Conservation (phyloP, 2,113 vertebrate genomes). For the Gymnarchus niloticus region DNA sequence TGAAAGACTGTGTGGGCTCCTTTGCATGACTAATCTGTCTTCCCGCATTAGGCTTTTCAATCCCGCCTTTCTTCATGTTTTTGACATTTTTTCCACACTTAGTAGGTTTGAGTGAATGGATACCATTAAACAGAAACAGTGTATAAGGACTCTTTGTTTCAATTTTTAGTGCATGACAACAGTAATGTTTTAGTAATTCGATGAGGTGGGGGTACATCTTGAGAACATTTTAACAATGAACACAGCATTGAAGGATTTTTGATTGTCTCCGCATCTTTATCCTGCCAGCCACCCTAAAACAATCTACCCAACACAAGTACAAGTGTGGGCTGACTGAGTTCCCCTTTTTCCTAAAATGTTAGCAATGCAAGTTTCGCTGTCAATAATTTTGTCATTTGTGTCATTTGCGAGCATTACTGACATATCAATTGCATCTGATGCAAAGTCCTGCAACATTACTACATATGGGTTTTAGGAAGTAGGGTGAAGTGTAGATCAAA, state of each 20-base stretch:
- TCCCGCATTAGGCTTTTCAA: constrained; percentile 99
- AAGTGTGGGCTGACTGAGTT: background rate
- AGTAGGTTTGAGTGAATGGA: constrained; percentile 99
- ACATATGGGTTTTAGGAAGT: background rate
- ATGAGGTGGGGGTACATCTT: constrained; percentile 77
- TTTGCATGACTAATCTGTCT: constrained; percentile 99
- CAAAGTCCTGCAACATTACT: constrained; percentile 48
- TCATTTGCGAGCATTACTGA: constrained; percentile 65
- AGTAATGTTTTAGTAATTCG: constrained; percentile 88
- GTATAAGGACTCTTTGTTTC: constrained; percentile 92
- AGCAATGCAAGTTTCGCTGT: constrained; percentile 65
- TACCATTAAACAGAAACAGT: constrained; percentile 95
- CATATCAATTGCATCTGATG: constrained; percentile 64
- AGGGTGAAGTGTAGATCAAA: background rate
- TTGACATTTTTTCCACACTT: constrained; percentile 99
- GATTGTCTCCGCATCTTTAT: constrained; percentile 46
- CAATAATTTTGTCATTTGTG: constrained; percentile 56
- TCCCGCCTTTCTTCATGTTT: constrained; percentile 99
- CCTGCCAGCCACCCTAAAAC: constrained; percentile 31
- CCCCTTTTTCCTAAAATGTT: constrained; percentile 60
- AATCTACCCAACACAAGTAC: constrained; percentile 33
- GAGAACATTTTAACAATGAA: constrained; percentile 58
- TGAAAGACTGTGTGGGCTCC: constrained; percentile 97
- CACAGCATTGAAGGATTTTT: constrained; percentile 62
- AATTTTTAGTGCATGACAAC: constrained; percentile 95